Conservation (phyloP, 2,113 vertebrate genomes). For the Ceyx melanurus region DNA sequence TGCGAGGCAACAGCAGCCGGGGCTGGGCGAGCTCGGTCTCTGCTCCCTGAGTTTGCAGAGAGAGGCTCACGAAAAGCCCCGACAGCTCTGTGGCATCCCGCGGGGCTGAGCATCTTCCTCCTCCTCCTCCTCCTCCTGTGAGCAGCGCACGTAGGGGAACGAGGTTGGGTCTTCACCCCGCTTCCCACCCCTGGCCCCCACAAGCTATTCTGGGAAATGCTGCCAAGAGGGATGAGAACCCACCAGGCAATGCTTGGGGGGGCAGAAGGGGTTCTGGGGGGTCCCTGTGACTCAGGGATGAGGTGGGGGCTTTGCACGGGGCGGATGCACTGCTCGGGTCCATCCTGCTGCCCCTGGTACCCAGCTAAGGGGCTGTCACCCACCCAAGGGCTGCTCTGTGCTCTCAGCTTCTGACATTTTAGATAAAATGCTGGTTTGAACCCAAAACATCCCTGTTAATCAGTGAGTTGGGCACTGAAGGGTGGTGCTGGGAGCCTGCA, state of each 20-base stretch:
- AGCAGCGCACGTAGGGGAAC: rapidly evolving
- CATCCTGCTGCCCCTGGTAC: not conserved
- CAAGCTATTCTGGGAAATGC: not conserved
- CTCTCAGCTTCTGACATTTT: not conserved
- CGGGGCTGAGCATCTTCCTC: not conserved
- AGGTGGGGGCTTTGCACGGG: not conserved
- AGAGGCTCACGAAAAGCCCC: not conserved
- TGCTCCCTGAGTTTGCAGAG: not conserved
- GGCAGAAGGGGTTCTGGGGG: not conserved
- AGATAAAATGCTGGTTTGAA: not conserved
- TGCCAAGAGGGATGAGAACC: not conserved
- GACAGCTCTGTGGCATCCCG: not conserved
- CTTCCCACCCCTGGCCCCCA: not conserved
- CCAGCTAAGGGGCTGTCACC: not conserved
- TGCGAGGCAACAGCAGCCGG: not conserved
- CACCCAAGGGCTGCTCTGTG: not conserved
- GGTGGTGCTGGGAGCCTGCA: not conserved
- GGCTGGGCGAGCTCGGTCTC: not conserved
- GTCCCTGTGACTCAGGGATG: not conserved
- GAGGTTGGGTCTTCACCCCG: rapidly evolving
- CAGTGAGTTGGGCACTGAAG: not conserved
- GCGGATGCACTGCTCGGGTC: not conserved
- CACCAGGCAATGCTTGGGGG: not conserved
- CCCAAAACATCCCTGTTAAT: not conserved
- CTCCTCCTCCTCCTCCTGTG: not conserved